phyloP scores from a whole-genome alignment of 2,888 invertebrate genomes.

The Drosophila lutescens region DNA sequence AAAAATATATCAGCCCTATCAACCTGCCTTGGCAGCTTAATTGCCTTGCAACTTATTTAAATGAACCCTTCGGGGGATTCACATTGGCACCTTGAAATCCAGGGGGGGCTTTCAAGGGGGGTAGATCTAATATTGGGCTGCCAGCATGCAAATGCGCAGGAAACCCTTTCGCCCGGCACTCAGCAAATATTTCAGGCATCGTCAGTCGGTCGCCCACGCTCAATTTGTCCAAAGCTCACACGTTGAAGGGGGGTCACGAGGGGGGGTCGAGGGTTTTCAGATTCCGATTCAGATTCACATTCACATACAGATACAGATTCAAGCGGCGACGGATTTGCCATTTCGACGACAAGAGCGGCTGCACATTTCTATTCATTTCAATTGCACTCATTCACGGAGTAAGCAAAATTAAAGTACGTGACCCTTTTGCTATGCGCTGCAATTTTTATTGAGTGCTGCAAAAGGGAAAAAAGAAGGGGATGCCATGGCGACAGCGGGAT shows the following conservation, averaged over 20 bases:
- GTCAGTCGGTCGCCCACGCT: conserved; percentile 44
- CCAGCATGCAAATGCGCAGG: conserved; percentile 28
- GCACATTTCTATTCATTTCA: conserved; percentile 70
- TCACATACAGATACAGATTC: no score
- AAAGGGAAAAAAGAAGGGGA: background rate
- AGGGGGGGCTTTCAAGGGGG: background rate
- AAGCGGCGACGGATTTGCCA: conserved; percentile 12
- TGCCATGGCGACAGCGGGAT: background rate
- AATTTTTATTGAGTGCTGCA: conserved; percentile 69
- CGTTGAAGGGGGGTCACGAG: no score
- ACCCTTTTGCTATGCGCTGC: conserved; percentile 67
- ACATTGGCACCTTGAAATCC: conserved; percentile 1
- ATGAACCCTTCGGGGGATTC: conserved; percentile 4
- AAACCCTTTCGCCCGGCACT: conserved; percentile 4
- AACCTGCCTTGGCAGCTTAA: background rate
- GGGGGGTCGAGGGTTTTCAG: conserved; percentile 2
- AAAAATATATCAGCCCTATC: background rate
- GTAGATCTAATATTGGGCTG: background rate
- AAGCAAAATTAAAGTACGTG: conserved; percentile 78
- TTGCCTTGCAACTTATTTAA: conserved; percentile 8
- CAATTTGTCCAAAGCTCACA: conserved; percentile 28
- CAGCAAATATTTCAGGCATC: conserved; percentile 35
- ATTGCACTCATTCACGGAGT: conserved; percentile 75
- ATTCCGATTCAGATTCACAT: no score
- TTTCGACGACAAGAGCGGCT: conserved; percentile 22